Evolutionary conservation across 2,888 invertebrate species (phyloP).

Genomic region (Buathra laborator): DNA sequence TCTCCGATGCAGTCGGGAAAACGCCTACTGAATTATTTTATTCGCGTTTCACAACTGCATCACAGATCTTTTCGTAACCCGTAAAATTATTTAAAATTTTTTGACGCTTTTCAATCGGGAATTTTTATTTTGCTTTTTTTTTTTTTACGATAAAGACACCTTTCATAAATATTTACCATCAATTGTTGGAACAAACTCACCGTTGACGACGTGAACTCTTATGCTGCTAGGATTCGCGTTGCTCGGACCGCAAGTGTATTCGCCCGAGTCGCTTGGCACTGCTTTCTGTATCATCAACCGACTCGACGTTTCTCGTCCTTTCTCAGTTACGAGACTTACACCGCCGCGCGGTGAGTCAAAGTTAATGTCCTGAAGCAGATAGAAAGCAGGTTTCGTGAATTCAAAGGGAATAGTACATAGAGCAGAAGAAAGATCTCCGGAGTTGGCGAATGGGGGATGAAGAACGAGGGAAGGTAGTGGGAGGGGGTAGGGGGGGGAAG

Average conservation of each 20-base stretch:
- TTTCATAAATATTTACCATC: neutral
- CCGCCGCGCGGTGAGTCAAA: conserved; percentile 86
- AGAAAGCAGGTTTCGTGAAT: conserved; percentile 57
- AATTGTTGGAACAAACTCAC: conserved; percentile 85
- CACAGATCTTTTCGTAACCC: too few species aligned
- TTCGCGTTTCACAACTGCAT: too few species aligned
- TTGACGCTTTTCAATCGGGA: too few species aligned
- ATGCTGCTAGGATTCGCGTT: conserved; percentile 91
- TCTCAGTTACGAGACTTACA: conserved; percentile 85
- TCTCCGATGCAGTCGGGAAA: too few species aligned
- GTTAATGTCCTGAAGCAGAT: conserved; percentile 83
- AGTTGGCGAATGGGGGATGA: neutral
- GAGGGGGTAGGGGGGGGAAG: neutral
- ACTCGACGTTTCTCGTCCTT: conserved; percentile 85
- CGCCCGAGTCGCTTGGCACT: conserved; percentile 84
- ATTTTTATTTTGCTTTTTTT: too few species aligned
- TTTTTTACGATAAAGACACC: neutral
- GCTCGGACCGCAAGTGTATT: conserved; percentile 85
- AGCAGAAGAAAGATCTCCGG: conserved; percentile 11
- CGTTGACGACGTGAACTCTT: conserved; percentile 94
- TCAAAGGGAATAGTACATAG: conserved; percentile 30
- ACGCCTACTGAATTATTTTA: too few species aligned
- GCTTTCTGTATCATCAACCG: conserved; percentile 85
- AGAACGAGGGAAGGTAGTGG: neutral
- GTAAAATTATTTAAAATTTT: too few species aligned